phyloP scores from a whole-genome alignment of 2,888 invertebrate species.

The Apotomis betuletana region DNA sequence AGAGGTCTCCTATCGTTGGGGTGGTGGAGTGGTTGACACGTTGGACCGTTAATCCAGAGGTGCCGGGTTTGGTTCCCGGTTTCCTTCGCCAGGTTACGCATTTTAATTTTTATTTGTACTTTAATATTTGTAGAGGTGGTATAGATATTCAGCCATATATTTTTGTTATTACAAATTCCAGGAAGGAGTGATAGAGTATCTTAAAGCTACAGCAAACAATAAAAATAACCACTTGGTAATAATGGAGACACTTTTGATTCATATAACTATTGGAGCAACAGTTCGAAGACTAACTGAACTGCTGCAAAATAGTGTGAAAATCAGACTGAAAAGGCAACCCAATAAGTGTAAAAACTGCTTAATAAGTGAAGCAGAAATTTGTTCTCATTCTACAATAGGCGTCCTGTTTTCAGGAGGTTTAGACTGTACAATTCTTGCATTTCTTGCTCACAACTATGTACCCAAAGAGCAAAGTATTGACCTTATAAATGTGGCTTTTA shows the following conservation, averaged over 20 bases:
- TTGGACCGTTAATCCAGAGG: too few relatives aligned
- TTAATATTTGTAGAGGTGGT: background rate
- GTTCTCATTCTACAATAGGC: slow-evolving; percentile 87
- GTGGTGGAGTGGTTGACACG: too few relatives aligned
- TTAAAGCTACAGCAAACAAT: slow-evolving; percentile 55
- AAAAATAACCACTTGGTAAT: slow-evolving; percentile 58
- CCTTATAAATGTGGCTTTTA: slow-evolving; percentile 97
- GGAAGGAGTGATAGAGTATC: slow-evolving; percentile 60
- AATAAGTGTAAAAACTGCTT: slow-evolving; percentile 85
- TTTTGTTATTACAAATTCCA: slow-evolving; percentile 50
- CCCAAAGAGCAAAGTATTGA: slow-evolving; percentile 89
- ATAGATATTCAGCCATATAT: slow-evolving; percentile 35
- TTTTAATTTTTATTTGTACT: too few relatives aligned
- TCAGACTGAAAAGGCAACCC: slow-evolving; percentile 85
- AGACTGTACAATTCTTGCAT: slow-evolving; percentile 96
- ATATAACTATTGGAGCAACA: slow-evolving; percentile 64
- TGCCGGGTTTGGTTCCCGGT: too few relatives aligned
- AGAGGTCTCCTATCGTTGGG: too few relatives aligned
- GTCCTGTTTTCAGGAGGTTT: slow-evolving; percentile 98
- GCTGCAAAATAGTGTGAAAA: slow-evolving; percentile 84
- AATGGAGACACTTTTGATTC: slow-evolving; percentile 70
- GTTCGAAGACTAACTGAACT: slow-evolving; percentile 76
- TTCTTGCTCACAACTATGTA: slow-evolving; percentile 89
- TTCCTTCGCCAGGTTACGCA: too few relatives aligned
- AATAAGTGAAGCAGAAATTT: slow-evolving; percentile 53